phyloP scores from a whole-genome alignment of 1,140 invertebrate genomes.

The Drosophila tristis region DNA sequence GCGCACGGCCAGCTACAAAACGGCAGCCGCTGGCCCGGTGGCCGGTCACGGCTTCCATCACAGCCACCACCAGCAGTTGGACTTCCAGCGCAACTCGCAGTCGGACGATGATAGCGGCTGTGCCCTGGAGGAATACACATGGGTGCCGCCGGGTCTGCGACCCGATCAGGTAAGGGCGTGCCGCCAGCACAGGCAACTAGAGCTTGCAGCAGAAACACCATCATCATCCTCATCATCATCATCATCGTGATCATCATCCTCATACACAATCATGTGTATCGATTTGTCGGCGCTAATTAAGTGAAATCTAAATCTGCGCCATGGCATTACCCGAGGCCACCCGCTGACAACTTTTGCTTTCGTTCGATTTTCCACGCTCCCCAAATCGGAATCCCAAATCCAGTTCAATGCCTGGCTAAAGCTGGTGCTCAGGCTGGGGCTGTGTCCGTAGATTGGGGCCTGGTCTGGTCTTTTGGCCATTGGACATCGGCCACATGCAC shows the following conservation, averaged over 20 bases:
- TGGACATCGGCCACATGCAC: conserved; percentile 20
- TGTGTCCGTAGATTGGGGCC: too few species aligned
- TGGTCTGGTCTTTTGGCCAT: too few species aligned
- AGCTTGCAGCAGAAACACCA: background rate
- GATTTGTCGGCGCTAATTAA: conserved; percentile 73
- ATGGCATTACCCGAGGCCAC: conserved; percentile 34
- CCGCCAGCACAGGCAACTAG: background rate
- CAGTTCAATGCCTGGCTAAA: conserved; percentile 57
- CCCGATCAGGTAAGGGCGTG: conserved; percentile 93
- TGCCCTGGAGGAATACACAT: conserved; percentile 98
- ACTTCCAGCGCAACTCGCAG: conserved; percentile 95
- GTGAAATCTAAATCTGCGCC: conserved; percentile 47
- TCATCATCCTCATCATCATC: background rate
- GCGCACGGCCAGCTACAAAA: conserved; percentile 73
- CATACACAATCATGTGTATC: conserved; percentile 47
- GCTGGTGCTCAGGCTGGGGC: too few species aligned
- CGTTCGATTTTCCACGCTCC: conserved; percentile 45
- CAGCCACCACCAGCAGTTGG: conserved; percentile 84
- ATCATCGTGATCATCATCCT: conserved; percentile 18
- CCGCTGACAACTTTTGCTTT: conserved; percentile 59
- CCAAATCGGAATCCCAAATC: conserved; percentile 23
- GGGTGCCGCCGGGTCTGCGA: conserved; percentile 97
- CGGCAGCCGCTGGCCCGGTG: conserved; percentile 47
- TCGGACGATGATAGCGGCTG: conserved; percentile 98
- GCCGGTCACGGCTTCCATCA: conserved; percentile 62